Conservation (phyloP, 2,888 invertebrate species). For the Oscheius sp. region DNA sequence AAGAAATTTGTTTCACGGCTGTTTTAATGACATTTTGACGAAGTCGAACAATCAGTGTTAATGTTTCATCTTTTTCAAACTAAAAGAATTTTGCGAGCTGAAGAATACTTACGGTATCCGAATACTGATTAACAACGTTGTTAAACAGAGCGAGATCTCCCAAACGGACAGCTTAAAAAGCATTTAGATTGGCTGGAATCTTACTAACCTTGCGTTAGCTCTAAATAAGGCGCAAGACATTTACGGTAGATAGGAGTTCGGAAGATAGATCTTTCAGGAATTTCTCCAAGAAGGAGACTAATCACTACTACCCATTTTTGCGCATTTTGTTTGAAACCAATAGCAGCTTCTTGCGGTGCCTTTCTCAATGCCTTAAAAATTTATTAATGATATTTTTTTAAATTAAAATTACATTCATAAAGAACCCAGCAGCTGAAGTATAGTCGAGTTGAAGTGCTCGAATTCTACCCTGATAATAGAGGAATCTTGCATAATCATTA, state of each 20-base stretch:
- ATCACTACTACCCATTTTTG: slow-evolving; percentile 70
- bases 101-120: slow-evolving; percentile 68
- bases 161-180: slow-evolving; percentile 80
- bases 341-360: slow-evolving; percentile 96
- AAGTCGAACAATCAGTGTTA: slow-evolving; percentile 90
- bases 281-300: slow-evolving; percentile 82
- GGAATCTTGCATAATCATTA: slow-evolving; percentile 96
- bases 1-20: slow-evolving; percentile 78
- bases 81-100: background rate
- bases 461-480: slow-evolving; percentile 93
- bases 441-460: slow-evolving; percentile 95
- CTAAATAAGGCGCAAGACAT: slow-evolving; percentile 92
- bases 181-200: slow-evolving; percentile 26
- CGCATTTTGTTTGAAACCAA: slow-evolving; percentile 88
- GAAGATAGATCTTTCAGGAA: slow-evolving; percentile 94
- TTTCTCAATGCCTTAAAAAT: slow-evolving; percentile 84
- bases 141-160: slow-evolving; percentile 94
- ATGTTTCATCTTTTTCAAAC: slow-evolving; percentile 92
- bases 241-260: slow-evolving; percentile 87
- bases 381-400: background rate
- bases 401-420: slow-evolving; percentile 84
- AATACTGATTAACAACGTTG: slow-evolving; percentile 88
- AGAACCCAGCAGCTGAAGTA: slow-evolving; percentile 93
- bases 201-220: slow-evolving; percentile 83
- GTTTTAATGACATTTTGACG: slow-evolving; percentile 99